Evolutionary conservation across 2,888 invertebrate species (phyloP), one percentile per base, ranked within the genome.

Genomic region (Esperia sulphurella): DNA sequence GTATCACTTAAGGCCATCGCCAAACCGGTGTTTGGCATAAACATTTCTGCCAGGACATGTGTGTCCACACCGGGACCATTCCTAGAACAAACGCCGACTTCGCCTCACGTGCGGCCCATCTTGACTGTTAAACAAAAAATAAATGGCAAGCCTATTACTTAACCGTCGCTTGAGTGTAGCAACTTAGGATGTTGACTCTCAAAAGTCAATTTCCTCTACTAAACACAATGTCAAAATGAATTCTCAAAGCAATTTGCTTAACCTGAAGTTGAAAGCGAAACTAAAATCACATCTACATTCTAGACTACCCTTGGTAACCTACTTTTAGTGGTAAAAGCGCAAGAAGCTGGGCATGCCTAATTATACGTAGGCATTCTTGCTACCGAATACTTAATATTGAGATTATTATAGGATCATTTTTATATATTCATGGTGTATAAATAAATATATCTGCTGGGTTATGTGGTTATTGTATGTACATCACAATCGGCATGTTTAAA

Each of bases 61-160:
- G 83, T 66, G 65, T 54, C 55, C 53, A 52, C 54, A 55, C 62
- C 59, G 61, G 54, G 57, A 59, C 66, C 66, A 63, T 85, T 87
- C 85, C 75, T 81, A 85, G 84, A 85, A 86, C 68, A 71, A 72
- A 59, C 59, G 59, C 52, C 55, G 57, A 21, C 3, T 5, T 52
- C 59, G 48, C 58, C 51, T 76, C 82, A 86, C 76, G 74, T 83
- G 84, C 67, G 61, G 48, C 56, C 61, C 79, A 82, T 75, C 72
- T 78, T 81, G 59, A 55, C 47, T 48, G 49, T 46, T 49, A 49
- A 59, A 63, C 69, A 77, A 77, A 76, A 79, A 72, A 71, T 63
- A 59, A 65, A 68, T 64, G 64, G 62, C 70, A 61, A 63, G 31
- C 9, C 67, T 59, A 68, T 69, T 66, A 61, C 64, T 57, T 65